A percentile compares a stretch with the other conserved stretches of the same genome.
phyloP scores from a whole-genome alignment of 1,140 invertebrate genomes.

The Drosophila lini region DNA sequence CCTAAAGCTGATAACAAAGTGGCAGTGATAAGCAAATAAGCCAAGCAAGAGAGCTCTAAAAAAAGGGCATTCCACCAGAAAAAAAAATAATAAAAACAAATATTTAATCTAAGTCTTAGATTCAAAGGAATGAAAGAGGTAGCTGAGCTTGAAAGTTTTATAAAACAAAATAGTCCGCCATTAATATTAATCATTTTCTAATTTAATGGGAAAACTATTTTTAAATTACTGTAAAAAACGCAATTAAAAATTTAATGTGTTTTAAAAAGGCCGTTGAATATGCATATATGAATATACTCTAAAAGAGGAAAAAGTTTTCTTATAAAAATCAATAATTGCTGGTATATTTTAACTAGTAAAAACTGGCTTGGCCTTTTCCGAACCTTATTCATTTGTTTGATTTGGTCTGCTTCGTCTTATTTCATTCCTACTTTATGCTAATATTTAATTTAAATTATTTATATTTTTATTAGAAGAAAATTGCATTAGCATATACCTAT shows the following conservation, averaged over 20 bases:
- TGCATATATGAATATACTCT: not conserved
- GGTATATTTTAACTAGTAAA: not conserved
- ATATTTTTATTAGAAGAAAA: not conserved
- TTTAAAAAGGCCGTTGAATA: not conserved
- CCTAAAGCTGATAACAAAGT: slow-evolving; percentile 20
- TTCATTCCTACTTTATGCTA: not conserved
- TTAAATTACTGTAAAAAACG: not conserved
- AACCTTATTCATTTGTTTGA: too few relatives aligned
- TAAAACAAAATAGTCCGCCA: not conserved
- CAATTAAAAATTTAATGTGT: not conserved
- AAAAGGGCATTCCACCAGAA: not conserved
- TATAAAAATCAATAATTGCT: slow-evolving; percentile 4
- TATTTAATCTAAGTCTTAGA: too few relatives aligned
- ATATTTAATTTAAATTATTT: not conserved
- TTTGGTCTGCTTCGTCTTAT: not conserved
- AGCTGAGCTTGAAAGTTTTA: not conserved
- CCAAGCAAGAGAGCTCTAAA: not conserved
- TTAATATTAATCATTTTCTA: not conserved
- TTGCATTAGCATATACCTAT: not conserved
- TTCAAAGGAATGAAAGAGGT: not conserved
- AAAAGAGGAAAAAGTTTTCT: too few relatives aligned
- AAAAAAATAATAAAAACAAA: not conserved
- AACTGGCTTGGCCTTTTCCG: too few relatives aligned
- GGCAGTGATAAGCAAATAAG: slow-evolving; percentile 26
- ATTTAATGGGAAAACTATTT: not conserved